Base-by-base conservation (phyloP, 1,140 invertebrate genomes). In the Habropoda laboriosa region DNA sequence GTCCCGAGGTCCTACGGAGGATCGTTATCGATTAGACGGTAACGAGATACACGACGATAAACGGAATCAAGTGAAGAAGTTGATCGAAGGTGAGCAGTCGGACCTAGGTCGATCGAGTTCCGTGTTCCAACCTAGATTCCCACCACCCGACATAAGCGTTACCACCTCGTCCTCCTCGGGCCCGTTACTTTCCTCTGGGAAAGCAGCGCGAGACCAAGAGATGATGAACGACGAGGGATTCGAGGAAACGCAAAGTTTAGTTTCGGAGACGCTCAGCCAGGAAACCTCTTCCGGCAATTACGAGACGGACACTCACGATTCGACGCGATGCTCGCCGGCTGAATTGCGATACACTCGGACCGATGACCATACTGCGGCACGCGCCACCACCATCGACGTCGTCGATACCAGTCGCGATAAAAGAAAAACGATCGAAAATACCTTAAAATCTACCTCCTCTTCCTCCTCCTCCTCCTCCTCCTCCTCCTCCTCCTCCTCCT, bases 201-300 rank as follows among this genome's bases (percentile, higher is more conserved):
- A 83, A 89, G 87, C 91, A 89, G 87, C 91, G 49, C 94, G 93
- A 18, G 95, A 96, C 74, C 94, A 95, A 79, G 95, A 97, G 81
- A 87, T 96, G 81, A 87, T 96, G 53, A 96, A 97, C 82, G 97
- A 98, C 88, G 97, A 98, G 93, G 97, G 97, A 12, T 98, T 98
- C 87, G 97, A 98, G 90, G 97, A 98, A 92, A 97, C 96, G 0
- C 96, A 97, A 81, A 97, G 95, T 83, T 92, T 97, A 35, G 96
- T 97, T 61, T 97, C 97, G 0, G 97, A 98, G 88, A 97, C 96
- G 1, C 94, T 96, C 1, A 97, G 96, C 60, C 96, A 97, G 78
- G 96, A 96, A 71, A 95, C 96, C 4, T 96, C 96, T 0, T 96
- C 96, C 0, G 95, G 95, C 0, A 96, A 96, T 83, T 95, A 95